phyloP scores from a whole-genome alignment of 1,140 invertebrate genomes.

The Pogonus chalceus region DNA sequence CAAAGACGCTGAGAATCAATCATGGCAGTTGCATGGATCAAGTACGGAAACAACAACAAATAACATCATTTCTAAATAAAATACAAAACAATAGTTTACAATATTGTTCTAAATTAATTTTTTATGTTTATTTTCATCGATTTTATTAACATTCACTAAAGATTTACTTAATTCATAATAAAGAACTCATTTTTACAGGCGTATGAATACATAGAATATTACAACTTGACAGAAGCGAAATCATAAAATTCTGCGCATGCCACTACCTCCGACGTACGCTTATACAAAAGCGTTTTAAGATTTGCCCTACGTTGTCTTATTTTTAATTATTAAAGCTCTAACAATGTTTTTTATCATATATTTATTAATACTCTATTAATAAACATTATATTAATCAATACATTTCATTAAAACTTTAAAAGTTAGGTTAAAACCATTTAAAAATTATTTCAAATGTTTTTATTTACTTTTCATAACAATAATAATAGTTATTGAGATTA shows the following conservation, averaged over 20 bases:
- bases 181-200: not conserved
- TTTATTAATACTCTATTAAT: too few relatives aligned
- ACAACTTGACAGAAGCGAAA: not conserved
- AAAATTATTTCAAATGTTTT: too few relatives aligned
- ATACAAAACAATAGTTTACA: not conserved
- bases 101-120: not conserved
- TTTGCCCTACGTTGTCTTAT: not conserved
- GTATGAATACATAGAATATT: slow-evolving; percentile 1
- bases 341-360: too few relatives aligned
- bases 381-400: too few relatives aligned
- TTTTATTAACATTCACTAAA: not conserved
- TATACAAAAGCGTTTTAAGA: not conserved
- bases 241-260: not conserved
- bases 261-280: not conserved
- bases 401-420: too few relatives aligned
- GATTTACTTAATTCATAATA: not conserved
- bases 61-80: not conserved
- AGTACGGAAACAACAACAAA: not conserved
- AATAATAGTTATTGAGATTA: too few relatives aligned
- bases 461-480: too few relatives aligned
- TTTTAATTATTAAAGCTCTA: too few relatives aligned
- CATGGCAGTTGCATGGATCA: slow-evolving; percentile 28
- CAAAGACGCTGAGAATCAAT: slow-evolving; percentile 35
- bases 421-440: too few relatives aligned
- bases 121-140: not conserved